Percentiles rank a stretch among this genome's conserved stretches.
Evolutionary conservation across 2,888 invertebrate genomes (phyloP).

Genomic region (Pasiphila rectangulata): DNA sequence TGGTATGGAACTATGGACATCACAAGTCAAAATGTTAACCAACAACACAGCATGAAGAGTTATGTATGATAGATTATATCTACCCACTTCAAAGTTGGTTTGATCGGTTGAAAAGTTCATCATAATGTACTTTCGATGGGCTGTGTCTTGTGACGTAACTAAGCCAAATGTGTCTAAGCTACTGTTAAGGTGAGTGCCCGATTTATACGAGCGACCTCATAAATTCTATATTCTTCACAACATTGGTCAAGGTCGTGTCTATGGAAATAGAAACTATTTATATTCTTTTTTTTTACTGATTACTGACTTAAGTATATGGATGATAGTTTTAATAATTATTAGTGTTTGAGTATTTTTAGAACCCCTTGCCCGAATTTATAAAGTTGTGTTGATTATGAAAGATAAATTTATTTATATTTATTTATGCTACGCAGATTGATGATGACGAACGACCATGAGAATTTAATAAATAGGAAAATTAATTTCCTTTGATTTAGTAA

Average conservation of each 20-base stretch:
- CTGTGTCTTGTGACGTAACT: constrained; percentile 42
- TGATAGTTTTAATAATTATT: too few species aligned
- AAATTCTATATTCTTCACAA: constrained; percentile 21
- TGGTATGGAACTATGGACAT: too few species aligned
- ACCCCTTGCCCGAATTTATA: too few species aligned
- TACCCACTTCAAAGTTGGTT: too few species aligned
- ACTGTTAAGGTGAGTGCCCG: constrained; percentile 28
- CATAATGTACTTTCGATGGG: too few species aligned
- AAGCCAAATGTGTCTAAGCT: constrained; percentile 12
- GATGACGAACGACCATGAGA: constrained; percentile 29
- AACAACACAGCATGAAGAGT: too few species aligned
- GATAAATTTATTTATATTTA: neutral
- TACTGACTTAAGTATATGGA: too few species aligned
- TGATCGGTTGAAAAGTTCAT: too few species aligned
- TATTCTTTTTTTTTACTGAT: neutral
- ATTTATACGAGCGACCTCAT: constrained; percentile 25
- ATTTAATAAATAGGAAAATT: constrained; percentile 39
- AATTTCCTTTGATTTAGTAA: constrained; percentile 42
- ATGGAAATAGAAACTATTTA: constrained; percentile 4
- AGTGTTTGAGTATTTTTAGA: neutral
- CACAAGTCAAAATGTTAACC: too few species aligned
- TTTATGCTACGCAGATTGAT: neutral
- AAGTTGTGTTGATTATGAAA: too few species aligned
- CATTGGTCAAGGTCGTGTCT: constrained; percentile 25
- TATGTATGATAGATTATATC: too few species aligned